Base-by-base conservation (phyloP, 1,140 invertebrate species). In the Leptinotarsa defecta region DNA sequence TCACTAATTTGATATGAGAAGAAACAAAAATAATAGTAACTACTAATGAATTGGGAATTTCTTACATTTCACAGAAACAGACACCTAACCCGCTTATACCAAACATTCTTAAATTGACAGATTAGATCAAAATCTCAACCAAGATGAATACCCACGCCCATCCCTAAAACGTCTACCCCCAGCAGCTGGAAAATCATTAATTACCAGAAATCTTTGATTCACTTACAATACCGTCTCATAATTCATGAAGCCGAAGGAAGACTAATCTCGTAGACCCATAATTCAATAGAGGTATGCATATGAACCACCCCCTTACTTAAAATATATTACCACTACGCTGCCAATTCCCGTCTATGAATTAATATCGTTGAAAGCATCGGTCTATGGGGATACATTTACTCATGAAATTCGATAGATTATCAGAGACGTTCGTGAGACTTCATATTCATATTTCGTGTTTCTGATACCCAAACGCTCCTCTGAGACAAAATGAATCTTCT, bases 341-440 rank as follows among this genome's bases (percentile, higher is more conserved):
- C 64, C 64, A 65, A 20, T 65, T 65, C 64, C n/a, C 64, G 20
- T 65, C 64, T 34, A 65, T 65, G 64, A 65, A 65, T 65, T 65
- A 65, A 65, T 65, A 65, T 65, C 27, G 64, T 34, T 65, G 64
- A 65, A 65, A 65, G 64, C 64, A 65, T 65, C 20, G 64, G 64
- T 34, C 64, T 65, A 65, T 22, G 64, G 64, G 64, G 64, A 65
- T 65, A 20, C 64, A 65, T 65, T 20, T 20, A 19, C 64, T 65
- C 27, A 65, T 65, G 64, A 65, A 65, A 65, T 65, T 65, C 20
- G 20, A 74, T 76, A 49, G 76, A 71, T 57, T 15, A 57, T 8
- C 13, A 65, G 63, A 0, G 20, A 19, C 13, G 24, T 65, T 65
- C 20, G 61, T n/a, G 20, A n/a, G 61, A 62, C 15, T n/a, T 62